Base-by-base conservation (phyloP, 2,888 invertebrate genomes). In the Aromia moschata region DNA sequence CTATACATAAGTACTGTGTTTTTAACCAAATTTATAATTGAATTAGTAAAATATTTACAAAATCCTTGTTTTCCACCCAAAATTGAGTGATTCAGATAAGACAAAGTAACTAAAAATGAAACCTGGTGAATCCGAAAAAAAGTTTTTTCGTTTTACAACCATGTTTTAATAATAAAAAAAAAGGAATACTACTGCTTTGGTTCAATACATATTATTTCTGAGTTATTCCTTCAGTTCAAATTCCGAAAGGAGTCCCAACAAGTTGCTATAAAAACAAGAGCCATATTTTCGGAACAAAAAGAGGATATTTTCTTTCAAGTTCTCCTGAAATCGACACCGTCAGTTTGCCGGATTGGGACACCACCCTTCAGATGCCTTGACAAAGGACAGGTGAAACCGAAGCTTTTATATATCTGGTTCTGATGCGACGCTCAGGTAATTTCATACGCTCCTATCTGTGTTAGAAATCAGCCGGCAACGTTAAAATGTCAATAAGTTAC, bases 401-500 rank as follows among this genome's bases (percentile, higher is more conserved):
- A 79, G 76, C 77, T 74, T 77, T 75, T 77, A 65, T 69, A 61
- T 66, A 61, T 66, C 62, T 56, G 62, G 65, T 56, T 64, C 63
- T 59, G 68, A 68, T 68, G 64, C 64, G 60, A 64, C 56, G 60
- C 41, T 57, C 79, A 79, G 79, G 79, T 79, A 80, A 79, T 74
- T 77, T 73, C 77, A 79, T 78, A 77, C 74, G 71, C 72, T 74
- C 72, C 77, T 79, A 80, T 80, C 80, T 80, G 78, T 66, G 76
- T 77, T 76, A 77, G 77, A 77, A 79, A 80, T 80, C 80, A 77
- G 75, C 69, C 71, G 63, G 73, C 70, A 70, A 76, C 74, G 74
- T 72, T 74, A 77, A 78, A 78, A 79, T 77, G 80, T 80, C 80
- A 79, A 79, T 79, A 80, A 80, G 79, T 76, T 78, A 77, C 61